Evolutionary conservation across 2,113 vertebrate species (phyloP), one percentile per base, ranked within the genome.

Genomic region (Emydocephalus ijimae): DNA sequence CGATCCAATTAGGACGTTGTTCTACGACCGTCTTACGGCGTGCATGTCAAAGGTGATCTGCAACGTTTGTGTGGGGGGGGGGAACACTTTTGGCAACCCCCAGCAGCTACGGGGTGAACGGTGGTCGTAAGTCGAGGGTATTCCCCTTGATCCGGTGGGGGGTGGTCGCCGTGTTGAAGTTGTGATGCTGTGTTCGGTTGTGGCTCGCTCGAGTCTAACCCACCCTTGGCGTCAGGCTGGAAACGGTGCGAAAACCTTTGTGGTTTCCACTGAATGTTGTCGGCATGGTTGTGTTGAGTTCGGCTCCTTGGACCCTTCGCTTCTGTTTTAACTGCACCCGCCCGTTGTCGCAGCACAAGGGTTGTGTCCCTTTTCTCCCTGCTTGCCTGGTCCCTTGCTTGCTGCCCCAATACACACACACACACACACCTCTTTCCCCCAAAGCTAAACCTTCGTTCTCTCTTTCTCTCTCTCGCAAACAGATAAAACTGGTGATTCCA

Each of bases 401-500:
- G 95, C 95, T 18, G 92, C 93, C 93, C 91, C 87, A 90, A n/a
- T 4, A 14, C 26, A 4, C 59, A 57, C 6, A 57, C 20, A 57
- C 20, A 56, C 20, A 54, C 90, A 45, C 45, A 2, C 43, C 1
- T 1, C 3, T 3, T 23, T 45, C 52, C 2, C 2, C 5, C 7
- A 39, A 12, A 61, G 34, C 91, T 95, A 93, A 95, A 89, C 91
- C 97, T 88, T n/a, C 89, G 94, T 95, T 93, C 97, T 69, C 23
- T 34, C 39, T 97, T 95, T 96, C 95, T 95, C 92, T 96, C 21
- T 96, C 56, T 96, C 94, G 95, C 96, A 96, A 90, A 81, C 97
- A 98, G 98, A 98, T 98, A 94, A 98, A 90, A 94, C 94, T 95
- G 57, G 93, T 1, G 93, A 95, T 96, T 95, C 96, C 96, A 96